Base-by-base conservation (phyloP, 1,140 invertebrate genomes). In the Steinernema feltiae region DNA sequence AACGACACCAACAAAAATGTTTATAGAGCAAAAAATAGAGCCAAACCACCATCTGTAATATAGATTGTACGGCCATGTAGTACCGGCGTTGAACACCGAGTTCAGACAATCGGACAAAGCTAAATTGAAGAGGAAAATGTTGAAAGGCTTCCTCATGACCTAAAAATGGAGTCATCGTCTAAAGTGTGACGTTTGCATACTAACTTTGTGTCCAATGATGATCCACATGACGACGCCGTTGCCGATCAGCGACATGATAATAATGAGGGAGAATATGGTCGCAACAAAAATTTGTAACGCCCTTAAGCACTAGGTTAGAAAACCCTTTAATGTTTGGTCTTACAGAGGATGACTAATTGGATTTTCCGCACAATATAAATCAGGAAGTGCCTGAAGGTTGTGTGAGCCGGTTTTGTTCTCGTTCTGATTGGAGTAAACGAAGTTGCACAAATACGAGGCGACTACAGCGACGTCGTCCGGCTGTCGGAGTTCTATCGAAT, bases 1-100 rank as follows among this genome's bases (percentile, higher is more conserved):
- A 71, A 93, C 91, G 80, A 92, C 92, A 0, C 93, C 92, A 75
- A 95, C 92, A 85, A 95, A 95, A 87, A 93, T 93, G 86, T 92
- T 93, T 72, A 94, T 90, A 73, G 91, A 91, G 86, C 94, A 96
- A 87, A 94, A 94, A 74, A 90, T 87, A 0, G 90, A 88, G 15
- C 93, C 94, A 84, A 95, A 95, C 79, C 92, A 91, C 94, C 94
- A 96, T 87, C 93, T 90, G 53, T 80, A 80, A 31, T 80, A 80
- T 1, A 80, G 70, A 70, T 80, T 80, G 73, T 81, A 80, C 21
- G 78, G 79, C 74, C 74, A 80, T 7, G 79, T 76, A n/a, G 76
- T 77, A 32, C 78, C 75, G 21, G 87, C 88, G 79, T 90, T 90
- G 48, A 89, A 83, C 2, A 87, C 79, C 0, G 89, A 84, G 81